Evolutionary conservation across 1,140 invertebrate species (phyloP), one percentile per base, ranked within the genome.

Genomic region (Calephelis nemesis): DNA sequence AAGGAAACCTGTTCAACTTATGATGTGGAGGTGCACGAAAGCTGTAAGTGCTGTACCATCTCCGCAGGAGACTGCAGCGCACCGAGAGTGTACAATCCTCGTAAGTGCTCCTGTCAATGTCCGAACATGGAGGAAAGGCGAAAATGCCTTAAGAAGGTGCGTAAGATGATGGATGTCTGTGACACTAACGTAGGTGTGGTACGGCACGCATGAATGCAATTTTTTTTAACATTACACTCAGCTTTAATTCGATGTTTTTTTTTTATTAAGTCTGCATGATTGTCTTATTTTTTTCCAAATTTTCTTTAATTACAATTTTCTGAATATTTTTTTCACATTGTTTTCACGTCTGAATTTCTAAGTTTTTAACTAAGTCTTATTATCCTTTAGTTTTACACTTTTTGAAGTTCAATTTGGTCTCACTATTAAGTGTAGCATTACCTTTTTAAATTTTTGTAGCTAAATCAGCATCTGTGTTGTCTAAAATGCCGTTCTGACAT

Each of bases 81-180:
- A 4, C 82, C 79, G 42, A 77, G 77, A 70, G 79, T 88, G 54
- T 88, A 73, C 72, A 88, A 88, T 72, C 87, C 83, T 83, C 88
- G 87, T 91, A 91, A 90, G 88, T 91, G 87, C 83, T 73, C 82
- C 81, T 91, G 88, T 74, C 84, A 87, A 78, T 91, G 88, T 75
- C 83, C 86, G 67, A 86, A 91, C 77, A 71, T 75, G 70, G 83
- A 84, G 64, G 85, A 90, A 69, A 82, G 83, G 71, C 76, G 86
- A 67, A 80, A 64, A 69, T 91, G 88, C 67, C 78, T 85, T 67
- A 81, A 72, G 68, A 83, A 91, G 88, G 88, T 91, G 82, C 76
- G 86, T 91, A 79, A 79, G 85, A 89, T 84, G 73, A 88, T 88
- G 87, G 88, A 91, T 91, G 88, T 91, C 87, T 81, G 73, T 75